These are phyloP conservation scores for Drosophila acutilabella DNA, from an alignment of 2,888 invertebrate genomes.

Conservation along the genomic window DNA sequence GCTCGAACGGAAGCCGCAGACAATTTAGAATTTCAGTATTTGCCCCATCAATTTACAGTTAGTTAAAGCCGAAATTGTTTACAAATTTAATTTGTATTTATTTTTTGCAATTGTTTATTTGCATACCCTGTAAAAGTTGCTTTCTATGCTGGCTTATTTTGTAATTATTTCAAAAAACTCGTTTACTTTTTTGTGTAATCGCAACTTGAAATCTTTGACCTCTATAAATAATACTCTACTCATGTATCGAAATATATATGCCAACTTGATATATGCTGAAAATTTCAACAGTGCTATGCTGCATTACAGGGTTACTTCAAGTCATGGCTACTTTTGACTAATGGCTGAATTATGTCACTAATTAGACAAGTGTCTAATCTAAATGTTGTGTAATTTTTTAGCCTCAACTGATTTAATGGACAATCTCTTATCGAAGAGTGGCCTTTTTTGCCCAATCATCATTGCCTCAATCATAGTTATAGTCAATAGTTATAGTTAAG, in stretches of 20 bases:
- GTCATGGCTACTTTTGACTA: not conserved
- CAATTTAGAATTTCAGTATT: conserved; percentile 22
- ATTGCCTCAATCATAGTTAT: conserved; percentile 34
- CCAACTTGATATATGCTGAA: not conserved
- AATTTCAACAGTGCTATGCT: not conserved
- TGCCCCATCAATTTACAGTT: conserved; percentile 29
- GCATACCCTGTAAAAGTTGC: conserved; percentile 13
- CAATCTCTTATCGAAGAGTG: conserved; percentile 19
- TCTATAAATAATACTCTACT: not conserved
- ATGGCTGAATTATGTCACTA: not conserved
- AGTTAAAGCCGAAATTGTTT: conserved; percentile 4
- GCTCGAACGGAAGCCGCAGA: conserved; percentile 3
- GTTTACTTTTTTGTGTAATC: not conserved
- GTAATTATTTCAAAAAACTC: not conserved
- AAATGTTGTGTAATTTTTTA: conserved; percentile 31
- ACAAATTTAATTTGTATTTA: not conserved
- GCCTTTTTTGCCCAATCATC: conserved; percentile 43
- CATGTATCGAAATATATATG: not conserved
- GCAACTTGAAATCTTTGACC: not conserved
- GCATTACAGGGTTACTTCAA: conserved; percentile 17
- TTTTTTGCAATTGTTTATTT: not conserved
- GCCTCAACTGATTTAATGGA: conserved; percentile 18
- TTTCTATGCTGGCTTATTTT: not conserved
- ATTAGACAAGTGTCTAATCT: conserved; percentile 21
- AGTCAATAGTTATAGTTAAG: conserved; percentile 1